These are phyloP conservation scores for Ceyx cyanopectus DNA, from an alignment of 2,113 vertebrate species.

Conservation along the genomic window DNA sequence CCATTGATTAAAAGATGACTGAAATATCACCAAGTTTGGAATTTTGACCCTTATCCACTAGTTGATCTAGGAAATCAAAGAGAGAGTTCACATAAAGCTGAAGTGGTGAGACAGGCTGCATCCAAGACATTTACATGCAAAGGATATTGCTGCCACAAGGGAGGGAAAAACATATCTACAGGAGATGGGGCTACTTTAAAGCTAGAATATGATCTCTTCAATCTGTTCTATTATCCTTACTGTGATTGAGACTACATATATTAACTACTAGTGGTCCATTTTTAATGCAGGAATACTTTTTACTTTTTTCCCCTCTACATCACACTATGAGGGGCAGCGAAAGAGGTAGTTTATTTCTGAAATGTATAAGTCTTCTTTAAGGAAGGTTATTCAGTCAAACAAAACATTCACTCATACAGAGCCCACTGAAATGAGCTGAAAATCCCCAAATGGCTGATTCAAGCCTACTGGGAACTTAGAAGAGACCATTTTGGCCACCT, in stretches of 20 bases:
- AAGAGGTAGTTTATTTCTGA: background rate
- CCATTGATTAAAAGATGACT: background rate
- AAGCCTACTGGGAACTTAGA: background rate
- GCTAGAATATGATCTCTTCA: slow-evolving; percentile 37
- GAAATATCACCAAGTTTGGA: background rate
- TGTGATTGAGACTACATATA: background rate
- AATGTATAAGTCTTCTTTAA: background rate
- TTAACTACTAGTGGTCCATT: background rate
- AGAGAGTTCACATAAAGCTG: background rate
- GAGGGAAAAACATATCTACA: background rate
- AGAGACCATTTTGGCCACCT: background rate
- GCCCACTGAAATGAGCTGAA: background rate
- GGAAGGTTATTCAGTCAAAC: background rate
- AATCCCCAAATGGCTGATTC: background rate
- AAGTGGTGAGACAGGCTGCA: background rate
- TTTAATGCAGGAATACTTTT: background rate
- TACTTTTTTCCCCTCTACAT: background rate
- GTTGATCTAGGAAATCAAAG: background rate
- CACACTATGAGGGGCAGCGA: background rate
- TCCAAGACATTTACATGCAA: slow-evolving; percentile 47
- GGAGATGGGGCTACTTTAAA: slow-evolving; percentile 9
- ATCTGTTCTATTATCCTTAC: slow-evolving; percentile 36
- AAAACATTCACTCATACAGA: background rate
- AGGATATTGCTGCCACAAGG: background rate
- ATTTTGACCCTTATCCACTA: background rate